Evolutionary conservation across 2,113 vertebrate genomes (phyloP), one percentile per base, ranked within the genome.

Genomic region (Gasterosteus nipponicus): DNA sequence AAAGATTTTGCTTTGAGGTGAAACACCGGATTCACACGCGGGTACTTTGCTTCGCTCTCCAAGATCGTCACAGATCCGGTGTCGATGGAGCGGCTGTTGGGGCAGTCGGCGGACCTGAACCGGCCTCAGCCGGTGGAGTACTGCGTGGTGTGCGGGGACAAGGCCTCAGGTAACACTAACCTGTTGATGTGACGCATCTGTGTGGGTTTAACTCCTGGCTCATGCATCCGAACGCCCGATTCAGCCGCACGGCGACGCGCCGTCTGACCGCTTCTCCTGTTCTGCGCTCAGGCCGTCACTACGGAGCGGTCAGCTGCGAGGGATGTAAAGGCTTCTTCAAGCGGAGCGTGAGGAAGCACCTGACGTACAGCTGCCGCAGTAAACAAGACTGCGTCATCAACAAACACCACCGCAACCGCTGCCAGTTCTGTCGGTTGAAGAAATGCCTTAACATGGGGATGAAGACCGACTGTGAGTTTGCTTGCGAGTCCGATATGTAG

Each of bases 291-390:
- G 98, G 98, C 77, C 97, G 98, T 87, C 98, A 99, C 87, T 99
- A 99, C 89, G 98, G 98, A 84, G 98, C 98, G 1, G 97, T 99
- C 89, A 99, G 98, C 79, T 99, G 98, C 78, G 98, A 99, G 81
- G 98, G 98, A 67, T 99, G 98, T 90, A 99, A 99, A 92, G 98
- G 98, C 33, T 99, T 99, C 92, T 99, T 99, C 91, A 99, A 99
- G 92, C 94, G 98, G 86, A 99, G 98, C 1, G 98, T 99, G 81
- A 95, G 98, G 83, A 99, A 99, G 87, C 98, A 94, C 91, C 81
- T 99, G 92, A 97, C 96, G 35, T 99, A 99, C 92, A 99, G 97
- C 91, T 99, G 98, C 86, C 97, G 98, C 83, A 98, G 98, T 90
- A 98, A 95, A 93, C 97, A 98, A 76, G 98, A 99, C 91, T 99